Evolutionary conservation across 2,797 vertebrate genomes (phyloP).

Genomic region (Bucorvus abyssinicus): DNA sequence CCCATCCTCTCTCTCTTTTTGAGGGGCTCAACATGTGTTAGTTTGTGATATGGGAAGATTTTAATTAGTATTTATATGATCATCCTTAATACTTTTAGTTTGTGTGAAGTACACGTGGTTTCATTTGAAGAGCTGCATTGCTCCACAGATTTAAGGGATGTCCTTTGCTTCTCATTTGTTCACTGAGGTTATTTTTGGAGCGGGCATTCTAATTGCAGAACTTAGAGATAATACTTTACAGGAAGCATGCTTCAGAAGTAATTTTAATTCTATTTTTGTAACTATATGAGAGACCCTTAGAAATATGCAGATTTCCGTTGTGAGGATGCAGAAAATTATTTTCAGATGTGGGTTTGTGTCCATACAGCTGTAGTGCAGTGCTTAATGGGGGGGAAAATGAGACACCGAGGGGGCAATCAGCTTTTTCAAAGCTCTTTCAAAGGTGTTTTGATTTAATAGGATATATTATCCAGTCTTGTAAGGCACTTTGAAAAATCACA

Average conservation of each 20-base stretch:
- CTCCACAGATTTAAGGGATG: not conserved
- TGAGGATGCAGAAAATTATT: not conserved
- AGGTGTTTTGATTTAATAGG: conserved; percentile 48
- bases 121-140: not conserved
- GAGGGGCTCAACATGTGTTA: conserved; percentile 34
- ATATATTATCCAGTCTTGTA: not conserved
- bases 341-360: not conserved
- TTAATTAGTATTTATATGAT: conserved; percentile 46
- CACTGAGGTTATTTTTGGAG: conserved; percentile 17
- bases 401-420: not conserved
- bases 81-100: not conserved
- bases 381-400: not conserved
- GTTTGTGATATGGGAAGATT: conserved; percentile 43
- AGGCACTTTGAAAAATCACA: conserved; percentile 40
- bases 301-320: not conserved
- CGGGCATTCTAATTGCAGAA: not conserved
- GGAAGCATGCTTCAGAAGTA: not conserved
- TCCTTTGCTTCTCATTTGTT: not conserved
- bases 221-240: not conserved
- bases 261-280: not conserved
- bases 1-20: not conserved
- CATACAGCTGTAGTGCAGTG: not conserved
- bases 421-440: conserved; percentile 49
- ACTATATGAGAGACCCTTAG: not conserved
- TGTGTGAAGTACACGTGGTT: not conserved